Evolutionary conservation across 2,797 vertebrate genomes (phyloP).

Genomic region (Lacerta agilis): DNA sequence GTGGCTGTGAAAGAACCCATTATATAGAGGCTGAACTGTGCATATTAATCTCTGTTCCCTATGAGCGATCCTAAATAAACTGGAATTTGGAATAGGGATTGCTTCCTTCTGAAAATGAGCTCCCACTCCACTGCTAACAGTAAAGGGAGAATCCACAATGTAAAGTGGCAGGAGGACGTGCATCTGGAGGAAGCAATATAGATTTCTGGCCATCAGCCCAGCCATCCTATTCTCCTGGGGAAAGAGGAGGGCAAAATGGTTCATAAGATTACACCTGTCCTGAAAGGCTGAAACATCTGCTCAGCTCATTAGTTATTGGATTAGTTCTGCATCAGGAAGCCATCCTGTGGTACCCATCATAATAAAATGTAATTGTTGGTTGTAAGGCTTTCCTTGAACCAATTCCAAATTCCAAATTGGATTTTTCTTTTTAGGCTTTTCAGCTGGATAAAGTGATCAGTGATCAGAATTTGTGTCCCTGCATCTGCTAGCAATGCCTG

Average conservation of each 20-base stretch:
- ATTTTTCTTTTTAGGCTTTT: background rate
- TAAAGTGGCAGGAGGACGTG: constrained; percentile 31
- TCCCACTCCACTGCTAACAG: constrained; percentile 2
- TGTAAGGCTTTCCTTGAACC: constrained; percentile 24
- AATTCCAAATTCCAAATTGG: constrained; percentile 46
- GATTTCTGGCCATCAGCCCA: constrained; percentile 47
- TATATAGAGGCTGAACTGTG: background rate
- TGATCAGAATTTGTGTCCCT: background rate
- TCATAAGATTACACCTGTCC: constrained; percentile 61
- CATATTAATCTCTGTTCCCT: background rate
- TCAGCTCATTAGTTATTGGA: constrained; percentile 47
- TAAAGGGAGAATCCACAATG: constrained; percentile 32
- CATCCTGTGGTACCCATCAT: constrained; percentile 34
- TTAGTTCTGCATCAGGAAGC: constrained; percentile 61
- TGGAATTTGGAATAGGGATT: background rate
- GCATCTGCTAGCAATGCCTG: background rate
- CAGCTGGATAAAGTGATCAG: background rate
- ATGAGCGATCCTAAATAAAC: constrained; percentile 25
- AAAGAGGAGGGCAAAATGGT: constrained; percentile 25
- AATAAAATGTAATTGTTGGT: constrained; percentile 29
- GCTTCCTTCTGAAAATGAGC: constrained; percentile 9
- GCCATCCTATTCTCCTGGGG: constrained; percentile 42
- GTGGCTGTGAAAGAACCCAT: constrained; percentile 5
- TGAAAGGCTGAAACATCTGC: constrained; percentile 61
- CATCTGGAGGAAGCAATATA: constrained; percentile 36